Evolutionary conservation across 2,888 invertebrate genomes (phyloP).

Genomic region (Hedya salicella): DNA sequence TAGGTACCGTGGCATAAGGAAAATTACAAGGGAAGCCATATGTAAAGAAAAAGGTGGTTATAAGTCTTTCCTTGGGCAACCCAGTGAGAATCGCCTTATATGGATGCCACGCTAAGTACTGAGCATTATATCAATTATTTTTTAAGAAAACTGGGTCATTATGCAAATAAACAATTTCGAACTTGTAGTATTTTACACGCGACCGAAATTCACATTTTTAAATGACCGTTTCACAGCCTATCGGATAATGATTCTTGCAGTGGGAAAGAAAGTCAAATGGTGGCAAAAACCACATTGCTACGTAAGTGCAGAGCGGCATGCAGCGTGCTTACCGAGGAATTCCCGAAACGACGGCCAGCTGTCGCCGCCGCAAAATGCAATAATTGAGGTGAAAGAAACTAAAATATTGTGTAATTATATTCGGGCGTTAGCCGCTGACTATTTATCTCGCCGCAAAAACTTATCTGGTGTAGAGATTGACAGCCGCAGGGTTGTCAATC

Average conservation of each 20-base stretch:
- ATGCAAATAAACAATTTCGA: too few relatives aligned
- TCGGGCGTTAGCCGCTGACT: constrained; percentile 60
- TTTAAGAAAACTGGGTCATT: too few relatives aligned
- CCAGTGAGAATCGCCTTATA: too few relatives aligned
- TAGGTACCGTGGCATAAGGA: too few relatives aligned
- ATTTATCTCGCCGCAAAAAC: constrained; percentile 63
- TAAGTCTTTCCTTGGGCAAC: too few relatives aligned
- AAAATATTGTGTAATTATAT: constrained; percentile 78
- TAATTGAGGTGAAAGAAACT: constrained; percentile 76
- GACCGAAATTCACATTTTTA: constrained; percentile 1
- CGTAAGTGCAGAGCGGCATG: constrained; percentile 51
- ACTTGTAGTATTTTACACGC: background rate
- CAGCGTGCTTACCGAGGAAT: constrained; percentile 70
- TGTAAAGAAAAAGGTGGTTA: too few relatives aligned
- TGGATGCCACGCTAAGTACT: too few relatives aligned
- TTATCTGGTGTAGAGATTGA: constrained; percentile 61
- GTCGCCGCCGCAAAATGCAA: constrained; percentile 67
- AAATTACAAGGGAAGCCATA: too few relatives aligned
- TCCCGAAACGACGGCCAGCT: constrained; percentile 63
- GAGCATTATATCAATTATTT: too few relatives aligned
- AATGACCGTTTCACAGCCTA: constrained; percentile 42
- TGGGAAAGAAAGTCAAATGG: constrained; percentile 48
- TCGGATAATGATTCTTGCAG: constrained; percentile 51
- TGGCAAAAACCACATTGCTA: constrained; percentile 48
- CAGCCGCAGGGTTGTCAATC: constrained; percentile 53